Percentiles rank a stretch among this genome's conserved stretches.
Conservation (phyloP, 2,797 vertebrate species). For the Anomalospiza imberbis region DNA sequence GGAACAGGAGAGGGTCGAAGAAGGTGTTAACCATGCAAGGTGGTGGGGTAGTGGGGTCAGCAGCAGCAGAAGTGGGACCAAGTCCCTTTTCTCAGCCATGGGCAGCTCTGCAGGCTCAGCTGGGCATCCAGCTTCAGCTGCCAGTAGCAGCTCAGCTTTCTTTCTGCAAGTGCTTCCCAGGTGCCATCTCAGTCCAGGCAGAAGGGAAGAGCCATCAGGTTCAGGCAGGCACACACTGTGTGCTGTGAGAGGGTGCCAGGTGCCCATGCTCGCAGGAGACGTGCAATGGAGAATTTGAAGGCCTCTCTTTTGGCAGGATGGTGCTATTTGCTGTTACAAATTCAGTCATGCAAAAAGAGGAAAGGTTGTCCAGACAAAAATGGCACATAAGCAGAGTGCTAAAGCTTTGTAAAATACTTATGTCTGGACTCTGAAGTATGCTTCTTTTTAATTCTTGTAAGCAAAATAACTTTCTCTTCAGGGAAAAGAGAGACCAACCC, state of each 20-base stretch:
- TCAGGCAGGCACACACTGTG: background rate
- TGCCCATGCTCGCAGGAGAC: accelerated
- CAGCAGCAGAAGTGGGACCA: background rate
- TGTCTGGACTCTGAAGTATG: background rate
- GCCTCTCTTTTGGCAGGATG: background rate
- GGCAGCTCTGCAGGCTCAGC: background rate
- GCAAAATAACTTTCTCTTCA: background rate
- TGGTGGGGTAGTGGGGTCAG: accelerated
- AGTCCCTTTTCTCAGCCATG: background rate
- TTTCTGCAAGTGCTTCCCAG: background rate
- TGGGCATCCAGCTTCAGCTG: background rate
- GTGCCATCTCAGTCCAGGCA: background rate
- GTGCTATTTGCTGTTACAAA: background rate
- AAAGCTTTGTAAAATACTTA: background rate
- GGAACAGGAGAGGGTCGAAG: background rate
- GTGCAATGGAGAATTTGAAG: background rate
- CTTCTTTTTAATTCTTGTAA: background rate
- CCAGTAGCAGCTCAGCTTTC: background rate
- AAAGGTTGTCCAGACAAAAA: background rate
- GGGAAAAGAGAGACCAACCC: background rate
- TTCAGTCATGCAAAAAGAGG: background rate
- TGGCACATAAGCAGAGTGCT: background rate
- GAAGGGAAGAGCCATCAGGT: background rate
- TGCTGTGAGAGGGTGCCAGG: background rate
- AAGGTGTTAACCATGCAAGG: too few relatives aligned